These are phyloP conservation scores for Myiozetetes cayanensis DNA, from an alignment of 2,113 vertebrate species.

Conservation along the genomic window DNA sequence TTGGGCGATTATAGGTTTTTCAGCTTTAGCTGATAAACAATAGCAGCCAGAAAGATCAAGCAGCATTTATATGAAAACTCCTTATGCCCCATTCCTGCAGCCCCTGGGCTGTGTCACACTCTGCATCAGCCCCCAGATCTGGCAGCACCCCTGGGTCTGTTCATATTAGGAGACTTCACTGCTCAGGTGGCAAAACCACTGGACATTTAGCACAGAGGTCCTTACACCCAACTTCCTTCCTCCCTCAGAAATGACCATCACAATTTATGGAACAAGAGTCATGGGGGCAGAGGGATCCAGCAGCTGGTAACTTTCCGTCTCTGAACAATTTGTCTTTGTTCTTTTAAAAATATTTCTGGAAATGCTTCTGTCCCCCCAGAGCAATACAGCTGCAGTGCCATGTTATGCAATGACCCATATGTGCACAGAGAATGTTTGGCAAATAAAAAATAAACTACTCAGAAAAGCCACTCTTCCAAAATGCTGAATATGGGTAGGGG, in stretches of 20 bases:
- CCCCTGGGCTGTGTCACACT: accelerated
- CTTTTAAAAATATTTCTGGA: background rate
- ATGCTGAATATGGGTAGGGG: background rate
- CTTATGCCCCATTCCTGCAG: accelerated
- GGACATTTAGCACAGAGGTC: background rate
- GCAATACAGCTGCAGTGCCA: background rate
- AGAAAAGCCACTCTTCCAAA: background rate
- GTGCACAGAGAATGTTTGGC: background rate
- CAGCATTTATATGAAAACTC: background rate
- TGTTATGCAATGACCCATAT: background rate
- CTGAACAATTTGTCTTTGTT: background rate
- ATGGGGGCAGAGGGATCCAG: background rate
- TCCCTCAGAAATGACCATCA: background rate
- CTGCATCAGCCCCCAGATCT: background rate
- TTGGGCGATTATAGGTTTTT: background rate
- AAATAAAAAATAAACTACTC: background rate
- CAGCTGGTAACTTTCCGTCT: background rate
- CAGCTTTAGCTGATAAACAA: background rate
- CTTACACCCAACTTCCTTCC: slow-evolving; percentile 2
- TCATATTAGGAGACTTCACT: accelerated
- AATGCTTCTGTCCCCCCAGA: background rate
- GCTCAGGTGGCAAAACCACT: background rate
- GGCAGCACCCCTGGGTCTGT: background rate
- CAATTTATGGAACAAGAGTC: background rate
- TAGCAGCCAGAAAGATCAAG: background rate